These are phyloP conservation scores for Tonatia bakeri DNA, from an alignment of 2,113 vertebrate species.

Conservation along the genomic window DNA sequence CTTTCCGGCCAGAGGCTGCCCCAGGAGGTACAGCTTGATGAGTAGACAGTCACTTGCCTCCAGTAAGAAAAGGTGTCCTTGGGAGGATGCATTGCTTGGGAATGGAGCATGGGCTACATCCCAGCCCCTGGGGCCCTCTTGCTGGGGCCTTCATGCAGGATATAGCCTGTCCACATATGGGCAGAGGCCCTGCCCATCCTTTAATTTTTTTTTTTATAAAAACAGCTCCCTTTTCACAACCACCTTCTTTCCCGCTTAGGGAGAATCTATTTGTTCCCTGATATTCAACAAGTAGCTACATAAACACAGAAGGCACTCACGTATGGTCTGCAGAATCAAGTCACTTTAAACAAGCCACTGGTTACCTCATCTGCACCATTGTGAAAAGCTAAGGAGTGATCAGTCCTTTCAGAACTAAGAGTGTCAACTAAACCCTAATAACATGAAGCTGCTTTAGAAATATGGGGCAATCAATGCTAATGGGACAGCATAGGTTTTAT, in stretches of 20 bases:
- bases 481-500: not conserved
- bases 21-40: fast-evolving
- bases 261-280: not conserved
- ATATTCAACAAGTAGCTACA: not conserved
- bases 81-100: not conserved
- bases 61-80: not conserved
- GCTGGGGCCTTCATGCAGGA: not conserved
- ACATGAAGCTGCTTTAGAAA: not conserved
- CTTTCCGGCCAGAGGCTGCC: not conserved
- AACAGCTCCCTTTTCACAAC: not conserved
- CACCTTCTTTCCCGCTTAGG: not conserved
- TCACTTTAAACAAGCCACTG: not conserved
- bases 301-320: fast-evolving
- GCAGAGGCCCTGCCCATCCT: too few species aligned
- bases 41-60: too few species aligned
- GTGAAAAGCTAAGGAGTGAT: not conserved
- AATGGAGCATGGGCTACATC: not conserved
- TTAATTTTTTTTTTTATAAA: not conserved
- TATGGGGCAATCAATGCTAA: fast-evolving
- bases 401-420: not conserved
- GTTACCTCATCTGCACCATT: not conserved
- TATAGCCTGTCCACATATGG: fast-evolving
- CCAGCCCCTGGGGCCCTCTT: not conserved
- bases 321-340: not conserved
- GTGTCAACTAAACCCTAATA: fast-evolving